These are phyloP conservation scores for Cataglyphis cursor DNA, from an alignment of 2,888 invertebrate species.

Conservation along the genomic window DNA sequence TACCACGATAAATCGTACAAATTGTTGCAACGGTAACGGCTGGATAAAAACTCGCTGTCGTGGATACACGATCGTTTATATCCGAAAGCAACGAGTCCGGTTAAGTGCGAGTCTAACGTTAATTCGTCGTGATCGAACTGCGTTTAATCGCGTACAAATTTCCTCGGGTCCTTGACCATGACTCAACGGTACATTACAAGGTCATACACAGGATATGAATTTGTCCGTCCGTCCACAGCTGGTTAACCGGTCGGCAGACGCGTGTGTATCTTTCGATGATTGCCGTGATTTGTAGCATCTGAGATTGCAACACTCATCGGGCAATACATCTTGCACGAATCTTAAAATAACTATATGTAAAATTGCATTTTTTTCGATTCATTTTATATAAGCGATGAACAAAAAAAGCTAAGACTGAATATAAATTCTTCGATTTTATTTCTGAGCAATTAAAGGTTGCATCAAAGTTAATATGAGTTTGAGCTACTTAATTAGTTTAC, in stretches of 20 bases:
- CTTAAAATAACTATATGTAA: background rate
- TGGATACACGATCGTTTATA: slow-evolving; percentile 23
- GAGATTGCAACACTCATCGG: background rate
- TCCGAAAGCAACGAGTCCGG: slow-evolving; percentile 31
- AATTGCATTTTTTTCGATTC: background rate
- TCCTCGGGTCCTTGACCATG: slow-evolving; percentile 48
- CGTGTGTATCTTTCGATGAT: background rate
- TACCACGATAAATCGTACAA: slow-evolving; percentile 48
- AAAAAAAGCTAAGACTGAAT: too few relatives aligned
- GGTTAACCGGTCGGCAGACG: slow-evolving; percentile 17
- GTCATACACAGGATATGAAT: slow-evolving; percentile 51
- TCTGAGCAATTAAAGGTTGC: background rate
- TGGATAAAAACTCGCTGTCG: background rate
- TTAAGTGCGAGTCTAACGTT: slow-evolving; percentile 31
- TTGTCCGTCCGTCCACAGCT: slow-evolving; percentile 48
- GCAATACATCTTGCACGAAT: background rate
- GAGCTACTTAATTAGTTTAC: background rate
- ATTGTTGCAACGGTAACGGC: slow-evolving; percentile 51
- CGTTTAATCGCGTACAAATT: slow-evolving; percentile 56
- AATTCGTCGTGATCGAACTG: slow-evolving; percentile 37
- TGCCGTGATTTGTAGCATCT: slow-evolving; percentile 32
- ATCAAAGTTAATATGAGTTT: background rate
- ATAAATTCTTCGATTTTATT: background rate
- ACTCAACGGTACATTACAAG: slow-evolving; percentile 59
- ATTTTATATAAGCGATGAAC: background rate